phyloP scores from a whole-genome alignment of 2,797 vertebrate species.

The Neosalanx taihuensis region DNA sequence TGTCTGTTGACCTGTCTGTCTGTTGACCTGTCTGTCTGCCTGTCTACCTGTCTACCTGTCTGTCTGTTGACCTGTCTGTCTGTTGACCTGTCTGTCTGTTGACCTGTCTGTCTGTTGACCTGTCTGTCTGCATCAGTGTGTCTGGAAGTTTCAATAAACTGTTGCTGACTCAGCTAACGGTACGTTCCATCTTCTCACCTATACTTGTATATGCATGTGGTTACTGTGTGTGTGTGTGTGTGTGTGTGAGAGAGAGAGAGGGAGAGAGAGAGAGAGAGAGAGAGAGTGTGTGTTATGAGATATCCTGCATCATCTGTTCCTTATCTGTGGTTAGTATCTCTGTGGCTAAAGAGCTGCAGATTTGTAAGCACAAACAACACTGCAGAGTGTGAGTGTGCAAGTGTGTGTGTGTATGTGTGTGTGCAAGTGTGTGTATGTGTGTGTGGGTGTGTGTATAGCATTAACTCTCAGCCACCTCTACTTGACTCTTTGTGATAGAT shows the following conservation, averaged over 20 bases:
- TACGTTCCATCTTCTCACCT: too few relatives aligned
- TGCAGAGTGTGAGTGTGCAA: neutral
- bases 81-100: neutral
- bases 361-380: neutral
- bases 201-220: neutral
- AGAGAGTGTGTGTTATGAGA: neutral
- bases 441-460: neutral
- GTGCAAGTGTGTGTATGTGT: neutral
- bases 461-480: neutral
- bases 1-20: too few relatives aligned
- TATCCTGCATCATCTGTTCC: neutral
- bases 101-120: neutral
- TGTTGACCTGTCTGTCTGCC: neutral
- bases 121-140: constrained; percentile 1
- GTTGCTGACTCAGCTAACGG: too few relatives aligned
- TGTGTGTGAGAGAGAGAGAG: too few relatives aligned
- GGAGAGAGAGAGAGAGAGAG: too few relatives aligned
- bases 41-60: neutral
- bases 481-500: too few relatives aligned
- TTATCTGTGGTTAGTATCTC: neutral
- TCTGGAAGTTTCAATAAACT: too few relatives aligned
- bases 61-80: neutral
- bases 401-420: neutral
- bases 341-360: neutral
- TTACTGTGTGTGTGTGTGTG: neutral